Base-by-base conservation (phyloP, 2,797 vertebrate species). In the Hoplostethus atlanticus region DNA sequence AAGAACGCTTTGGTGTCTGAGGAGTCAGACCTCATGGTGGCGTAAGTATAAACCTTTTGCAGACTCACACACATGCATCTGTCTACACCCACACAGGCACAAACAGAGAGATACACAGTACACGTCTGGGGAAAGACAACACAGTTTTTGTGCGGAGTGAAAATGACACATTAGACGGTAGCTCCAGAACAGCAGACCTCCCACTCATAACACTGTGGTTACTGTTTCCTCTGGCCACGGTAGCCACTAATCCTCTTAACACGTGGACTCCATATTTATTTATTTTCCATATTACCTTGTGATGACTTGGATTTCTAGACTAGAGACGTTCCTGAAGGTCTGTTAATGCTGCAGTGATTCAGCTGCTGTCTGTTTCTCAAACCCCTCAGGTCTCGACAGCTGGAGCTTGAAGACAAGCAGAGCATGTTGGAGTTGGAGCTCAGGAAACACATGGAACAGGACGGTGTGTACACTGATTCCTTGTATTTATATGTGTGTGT, bases 1-100 rank as follows among this genome's bases (percentile, higher is more conserved):
- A 99, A 97, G 90, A 98, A 98, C 66, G 92, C 81, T 0, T 71
- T 98, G 73, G 91, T 99, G 62, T 95, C 89, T 0, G 97, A 99
- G 84, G 97, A 99, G 90, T 98, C 97, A 0, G 97, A 98, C 74
- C 96, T 99, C 83, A 99, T 97, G 97, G 96, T 99, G 76, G 90
- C 83, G 97, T 99, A 93, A 96, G 95, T 95, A 15, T 53, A 4
- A 67, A 34, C 8, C 25, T 66, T 44, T 21, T 15, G 4, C 40
- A 28, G 28, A 30, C 9, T 38, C 31, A 30, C 30, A 0, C 44
- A 15, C n/a, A 1, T 3, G 13, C 0, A 4, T 28, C 28, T 28
- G 28, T 28, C 28, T 28, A 2, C 28, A 28, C 28, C 28, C 28
- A 28, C 28, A 28, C 28, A 28, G 3, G 28, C 69, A 68, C 74